Conservation (phyloP, 2,797 vertebrate species). For the Sebastes minor region DNA sequence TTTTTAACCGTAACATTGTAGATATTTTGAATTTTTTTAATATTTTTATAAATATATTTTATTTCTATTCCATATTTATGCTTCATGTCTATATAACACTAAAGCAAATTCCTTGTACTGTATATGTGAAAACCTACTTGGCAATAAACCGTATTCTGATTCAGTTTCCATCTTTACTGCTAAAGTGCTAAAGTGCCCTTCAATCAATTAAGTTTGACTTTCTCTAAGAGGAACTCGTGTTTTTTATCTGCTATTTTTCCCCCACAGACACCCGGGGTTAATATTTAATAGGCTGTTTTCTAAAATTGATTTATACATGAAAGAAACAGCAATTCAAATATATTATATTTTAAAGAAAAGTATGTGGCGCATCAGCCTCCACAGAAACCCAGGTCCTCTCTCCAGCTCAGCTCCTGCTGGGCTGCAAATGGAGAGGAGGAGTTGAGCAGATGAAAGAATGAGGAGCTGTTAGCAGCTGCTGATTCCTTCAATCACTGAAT, state of each 20-base stretch:
- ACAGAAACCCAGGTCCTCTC: not conserved
- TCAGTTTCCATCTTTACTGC: not conserved
- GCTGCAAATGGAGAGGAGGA: constrained; percentile 65
- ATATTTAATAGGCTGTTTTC: not conserved
- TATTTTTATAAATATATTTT: not conserved
- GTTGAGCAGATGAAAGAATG: constrained; percentile 43
- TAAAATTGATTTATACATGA: not conserved
- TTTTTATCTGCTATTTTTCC: not conserved
- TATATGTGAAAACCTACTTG: not conserved
- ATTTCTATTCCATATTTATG: not conserved
- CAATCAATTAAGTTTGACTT: not conserved
- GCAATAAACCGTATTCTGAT: not conserved
- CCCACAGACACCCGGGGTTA: not conserved
- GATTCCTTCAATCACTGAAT: constrained; percentile 30
- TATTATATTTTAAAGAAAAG: not conserved
- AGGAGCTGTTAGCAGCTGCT: constrained; percentile 59
- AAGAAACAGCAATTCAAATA: not conserved
- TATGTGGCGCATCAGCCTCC: not conserved
- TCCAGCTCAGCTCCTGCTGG: constrained; percentile 62
- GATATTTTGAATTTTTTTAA: rapidly evolving
- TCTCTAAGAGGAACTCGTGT: too few relatives aligned
- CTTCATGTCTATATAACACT: not conserved
- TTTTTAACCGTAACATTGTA: not conserved
- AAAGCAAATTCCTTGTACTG: not conserved
- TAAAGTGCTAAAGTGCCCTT: not conserved